A percentile compares a stretch with the other conserved stretches of the same genome.
Conservation (phyloP, 2,888 invertebrate genomes). For the Orthosia incerta region DNA sequence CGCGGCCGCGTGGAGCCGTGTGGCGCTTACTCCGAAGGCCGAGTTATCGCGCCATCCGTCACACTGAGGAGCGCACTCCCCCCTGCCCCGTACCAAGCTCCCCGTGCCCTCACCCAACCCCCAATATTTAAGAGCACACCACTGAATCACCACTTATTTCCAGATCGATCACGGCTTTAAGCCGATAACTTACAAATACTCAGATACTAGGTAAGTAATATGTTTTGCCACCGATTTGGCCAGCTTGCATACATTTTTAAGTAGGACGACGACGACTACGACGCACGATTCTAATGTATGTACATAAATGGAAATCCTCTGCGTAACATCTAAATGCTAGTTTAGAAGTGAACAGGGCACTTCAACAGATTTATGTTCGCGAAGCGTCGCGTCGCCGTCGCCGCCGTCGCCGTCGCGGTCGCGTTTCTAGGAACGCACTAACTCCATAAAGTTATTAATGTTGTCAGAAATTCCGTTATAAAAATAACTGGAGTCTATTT, state of each 20-base stretch:
- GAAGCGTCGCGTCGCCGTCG: slow-evolving; percentile 12
- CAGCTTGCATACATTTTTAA: neutral
- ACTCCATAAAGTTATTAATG: slow-evolving; percentile 40
- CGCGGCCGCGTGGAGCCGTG: neutral
- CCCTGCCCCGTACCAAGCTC: slow-evolving; percentile 21
- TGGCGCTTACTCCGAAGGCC: slow-evolving; percentile 33
- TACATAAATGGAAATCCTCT: neutral
- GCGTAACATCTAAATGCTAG: slow-evolving; percentile 12
- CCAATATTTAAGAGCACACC: slow-evolving; percentile 45
- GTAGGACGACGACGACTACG: neutral
- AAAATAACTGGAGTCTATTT: slow-evolving; percentile 42
- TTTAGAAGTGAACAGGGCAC: slow-evolving; percentile 10
- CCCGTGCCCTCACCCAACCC: too few relatives aligned
- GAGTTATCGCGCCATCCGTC: slow-evolving; percentile 68
- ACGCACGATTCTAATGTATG: neutral
- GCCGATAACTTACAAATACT: slow-evolving; percentile 9
- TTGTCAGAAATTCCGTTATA: slow-evolving; percentile 46
- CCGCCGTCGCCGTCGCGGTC: slow-evolving; percentile 15
- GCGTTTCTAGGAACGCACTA: slow-evolving; percentile 26
- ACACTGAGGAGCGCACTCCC: slow-evolving; percentile 45
- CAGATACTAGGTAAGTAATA: neutral
- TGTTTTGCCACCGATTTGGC: neutral
- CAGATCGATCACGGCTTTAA: slow-evolving; percentile 45
- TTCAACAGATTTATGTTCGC: slow-evolving; percentile 22
- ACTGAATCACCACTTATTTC: slow-evolving; percentile 54